phyloP scores from a whole-genome alignment of 2,113 vertebrate species.

The Phylloscopus trochilus region DNA sequence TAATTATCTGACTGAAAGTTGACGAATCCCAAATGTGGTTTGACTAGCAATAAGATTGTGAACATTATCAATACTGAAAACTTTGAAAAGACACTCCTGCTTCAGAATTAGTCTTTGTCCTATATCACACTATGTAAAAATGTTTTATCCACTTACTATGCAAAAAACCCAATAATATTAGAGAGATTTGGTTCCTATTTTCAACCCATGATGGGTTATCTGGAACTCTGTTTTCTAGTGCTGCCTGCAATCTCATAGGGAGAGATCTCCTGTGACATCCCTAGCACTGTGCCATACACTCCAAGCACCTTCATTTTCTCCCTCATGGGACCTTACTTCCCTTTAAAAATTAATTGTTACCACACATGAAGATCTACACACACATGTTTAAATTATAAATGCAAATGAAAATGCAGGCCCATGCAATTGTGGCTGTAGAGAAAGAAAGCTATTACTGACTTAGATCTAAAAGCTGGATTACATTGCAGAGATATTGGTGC shows the following conservation, averaged over 20 bases:
- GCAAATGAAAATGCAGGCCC: not conserved
- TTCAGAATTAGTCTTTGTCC: not conserved
- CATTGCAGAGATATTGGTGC: not conserved
- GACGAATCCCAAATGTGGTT: not conserved
- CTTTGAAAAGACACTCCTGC: not conserved
- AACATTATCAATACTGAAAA: not conserved
- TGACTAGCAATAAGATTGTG: not conserved
- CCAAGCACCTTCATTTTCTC: not conserved
- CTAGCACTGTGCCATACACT: not conserved
- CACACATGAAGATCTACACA: not conserved
- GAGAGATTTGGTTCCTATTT: not conserved
- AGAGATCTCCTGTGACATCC: not conserved
- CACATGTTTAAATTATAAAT: not conserved
- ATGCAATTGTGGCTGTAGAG: not conserved
- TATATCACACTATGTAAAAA: not conserved
- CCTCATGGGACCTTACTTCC: not conserved
- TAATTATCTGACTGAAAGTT: not conserved
- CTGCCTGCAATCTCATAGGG: not conserved
- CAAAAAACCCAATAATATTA: not conserved
- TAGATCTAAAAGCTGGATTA: not conserved
- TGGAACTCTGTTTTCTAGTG: not conserved
- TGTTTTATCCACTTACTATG: not conserved
- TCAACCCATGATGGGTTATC: not conserved
- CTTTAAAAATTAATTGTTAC: not conserved
- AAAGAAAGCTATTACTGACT: not conserved